Evolutionary conservation across 92 coral and sea anemone genomes (phyloP), one percentile per base, ranked within the genome.

Genomic region (Epizoanthus fatuus): DNA sequence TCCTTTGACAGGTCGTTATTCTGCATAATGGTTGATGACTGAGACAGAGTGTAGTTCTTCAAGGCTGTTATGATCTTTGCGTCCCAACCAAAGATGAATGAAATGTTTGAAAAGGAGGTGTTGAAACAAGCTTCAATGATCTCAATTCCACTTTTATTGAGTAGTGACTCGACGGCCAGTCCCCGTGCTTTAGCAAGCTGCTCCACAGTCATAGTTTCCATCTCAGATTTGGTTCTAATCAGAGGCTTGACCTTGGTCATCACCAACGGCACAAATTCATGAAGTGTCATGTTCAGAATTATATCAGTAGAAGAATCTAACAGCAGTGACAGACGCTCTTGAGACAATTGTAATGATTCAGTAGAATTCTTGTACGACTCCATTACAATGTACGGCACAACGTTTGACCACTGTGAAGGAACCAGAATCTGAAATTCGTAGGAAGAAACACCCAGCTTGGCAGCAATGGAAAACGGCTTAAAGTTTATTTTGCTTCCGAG

Each of bases 341-440:
- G 86, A 5, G 86, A 40, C 68, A 92, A 60, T 6, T 72, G 86
- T 63, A 94, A 85, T n/a, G 86, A 20, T 0, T 7, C 19, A 2
- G 98, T 79, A 35, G 85, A 76, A 12, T 60, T 92, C 3, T 15
- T n/a, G 72, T 70, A 94, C 12, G 95, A 81, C 20, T 84, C 85
- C 4, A 68, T 80, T 3, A 91, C 82, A 71, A 94, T 94, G 2
- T 54, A 78, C 59, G 89, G 95, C 7, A 92, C 78, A 17, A 88
- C 7, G 17, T 69, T 29, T 3, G 88, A 51, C 98, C 98, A 92
- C 59, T 84, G 83, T 3, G 95, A 92, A 9, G 95, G 93, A 13
- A 86, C 65, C 42, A 86, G 88, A 14, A 86, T 64, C 66, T 69
- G 57, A 15, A 89, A 82, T 15, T 89, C 95, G 37, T 89, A 81